These are phyloP conservation scores for Hycleus phaleratus DNA, from an alignment of 1,140 invertebrate genomes.

Conservation along the genomic window DNA sequence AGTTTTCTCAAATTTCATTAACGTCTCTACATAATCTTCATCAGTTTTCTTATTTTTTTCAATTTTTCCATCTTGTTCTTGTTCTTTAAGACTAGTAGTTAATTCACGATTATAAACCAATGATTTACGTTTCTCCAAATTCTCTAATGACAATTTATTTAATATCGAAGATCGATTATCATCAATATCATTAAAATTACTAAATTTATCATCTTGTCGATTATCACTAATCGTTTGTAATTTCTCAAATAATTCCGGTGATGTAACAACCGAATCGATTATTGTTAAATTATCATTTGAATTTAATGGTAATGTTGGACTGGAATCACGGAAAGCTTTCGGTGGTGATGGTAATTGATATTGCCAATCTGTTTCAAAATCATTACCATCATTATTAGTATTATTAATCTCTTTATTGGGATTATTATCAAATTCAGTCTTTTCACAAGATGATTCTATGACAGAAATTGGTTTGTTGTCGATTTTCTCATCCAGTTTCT, in stretches of 20 bases:
- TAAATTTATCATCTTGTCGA: constrained; percentile 26
- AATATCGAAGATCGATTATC: constrained; percentile 27
- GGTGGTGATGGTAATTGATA: constrained; percentile 57
- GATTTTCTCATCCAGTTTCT: no score
- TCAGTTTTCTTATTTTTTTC: background rate
- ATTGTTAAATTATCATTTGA: constrained; percentile 11
- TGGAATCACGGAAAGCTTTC: constrained; percentile 49
- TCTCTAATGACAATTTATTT: constrained; percentile 36
- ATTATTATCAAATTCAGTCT: no score
- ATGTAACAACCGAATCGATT: constrained; percentile 36
- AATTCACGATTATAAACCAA: constrained; percentile 40
- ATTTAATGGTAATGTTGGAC: constrained; percentile 29
- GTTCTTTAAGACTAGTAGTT: constrained; percentile 37
- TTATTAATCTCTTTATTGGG: no score
- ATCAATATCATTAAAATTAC: constrained; percentile 26
- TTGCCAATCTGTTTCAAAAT: constrained; percentile 46
- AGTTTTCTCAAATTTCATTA: constrained; percentile 7
- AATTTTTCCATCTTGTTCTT: background rate
- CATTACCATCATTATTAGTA: background rate
- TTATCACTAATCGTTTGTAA: constrained; percentile 29
- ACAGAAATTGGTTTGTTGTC: no score
- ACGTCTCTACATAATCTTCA: background rate
- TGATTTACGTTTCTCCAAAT: constrained; percentile 37
- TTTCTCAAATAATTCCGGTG: constrained; percentile 39
- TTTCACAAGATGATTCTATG: no score